Base-by-base conservation (phyloP, 2,113 vertebrate genomes). In the Brachionichthys hirsutus region DNA sequence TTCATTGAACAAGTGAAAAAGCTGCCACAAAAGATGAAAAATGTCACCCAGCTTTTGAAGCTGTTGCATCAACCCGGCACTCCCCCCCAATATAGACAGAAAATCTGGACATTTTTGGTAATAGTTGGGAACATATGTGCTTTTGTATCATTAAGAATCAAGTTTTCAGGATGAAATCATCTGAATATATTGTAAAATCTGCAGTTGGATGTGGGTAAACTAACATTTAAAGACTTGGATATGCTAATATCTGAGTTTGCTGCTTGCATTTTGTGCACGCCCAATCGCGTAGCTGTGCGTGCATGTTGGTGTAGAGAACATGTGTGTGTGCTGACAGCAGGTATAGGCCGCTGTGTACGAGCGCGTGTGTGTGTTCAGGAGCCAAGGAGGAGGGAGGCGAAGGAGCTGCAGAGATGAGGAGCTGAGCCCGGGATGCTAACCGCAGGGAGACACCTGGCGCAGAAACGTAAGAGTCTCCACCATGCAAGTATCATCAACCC, bases 401-500 rank as follows among this genome's bases (percentile, higher is more conserved):
- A 58, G 56, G 46, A 70, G 60, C 48, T 14, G 40, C 51, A 51
- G 65, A 53, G 71, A 68, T 6, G 60, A 81, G 60, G 57, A 71
- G 77, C 78, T 70, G 62, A 81, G 77, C 78, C 58, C 8, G 30
- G 53, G 75, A 75, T 82, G 72, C 77, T 78, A 84, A 78, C 77
- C 67, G 68, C 16, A 16, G 69, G 58, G 67, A 77, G 81, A 82
- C 84, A 84, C 84, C 84, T 87, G 88, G 82, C 71, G 68, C 70
- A 62, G 77, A 62, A 74, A 80, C 84, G 68, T 77, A 82, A 84
- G 82, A 82, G 80, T 78, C 81, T 77, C 74, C 81, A 84, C 78
- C 80, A n/a, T n/a, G n/a, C n/a, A 84, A 85, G 86, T 81, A 77
- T 75, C 88, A 87, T 87, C 86, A 86, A 78, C 52, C 66, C 63